Evolutionary conservation across 2,888 invertebrate genomes (phyloP), one percentile per base, ranked within the genome.

Genomic region (Trilocha varians): DNA sequence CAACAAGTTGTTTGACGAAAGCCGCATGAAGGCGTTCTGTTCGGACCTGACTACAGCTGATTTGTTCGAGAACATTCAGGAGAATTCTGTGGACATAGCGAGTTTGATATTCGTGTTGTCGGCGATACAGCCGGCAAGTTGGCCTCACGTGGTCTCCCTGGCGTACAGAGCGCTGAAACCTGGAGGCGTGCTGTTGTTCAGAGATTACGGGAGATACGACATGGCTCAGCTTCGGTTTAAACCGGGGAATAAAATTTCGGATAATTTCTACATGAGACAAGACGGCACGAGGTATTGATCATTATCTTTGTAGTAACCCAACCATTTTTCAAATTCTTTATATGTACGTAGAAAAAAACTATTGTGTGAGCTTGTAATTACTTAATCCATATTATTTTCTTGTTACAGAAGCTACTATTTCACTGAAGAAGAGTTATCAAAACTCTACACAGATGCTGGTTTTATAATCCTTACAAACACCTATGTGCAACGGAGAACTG

Each of bases 141-240:
- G 96, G 88, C 44, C 61, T 2, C 72, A 64, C 39, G 91, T 91
- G 1, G 74, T 90, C 1, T 62, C 71, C 13, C 93, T 94, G 59
- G 82, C 98, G 1, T 89, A 76, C 48, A 75, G 87, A 40, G 83
- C 91, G 1, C 75, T 95, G 1, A 89, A 87, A 34, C 90, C 92
- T 0, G 95, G 93, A 2, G 98, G 98, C 0, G 68, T 93, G 32
- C 68, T 99, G 2, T 74, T 99, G 13, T 93, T 99, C 53, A 83
- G 99, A 47, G 99, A 99, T 76, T 99, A 99, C 74, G 99, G 97
- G 0, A 82, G 96, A 0, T 93, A 97, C 63, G 99, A 99, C 70
- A 96, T 98, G 93, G 96, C 99, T 0, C 98, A 98, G 84, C 66
- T 99, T 39, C 87, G 99, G 32, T 99, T 99, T 69, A 93, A 95